Evolutionary conservation across 2,113 vertebrate species (phyloP), one percentile per base, ranked within the genome.

Genomic region (Piaya cayana): DNA sequence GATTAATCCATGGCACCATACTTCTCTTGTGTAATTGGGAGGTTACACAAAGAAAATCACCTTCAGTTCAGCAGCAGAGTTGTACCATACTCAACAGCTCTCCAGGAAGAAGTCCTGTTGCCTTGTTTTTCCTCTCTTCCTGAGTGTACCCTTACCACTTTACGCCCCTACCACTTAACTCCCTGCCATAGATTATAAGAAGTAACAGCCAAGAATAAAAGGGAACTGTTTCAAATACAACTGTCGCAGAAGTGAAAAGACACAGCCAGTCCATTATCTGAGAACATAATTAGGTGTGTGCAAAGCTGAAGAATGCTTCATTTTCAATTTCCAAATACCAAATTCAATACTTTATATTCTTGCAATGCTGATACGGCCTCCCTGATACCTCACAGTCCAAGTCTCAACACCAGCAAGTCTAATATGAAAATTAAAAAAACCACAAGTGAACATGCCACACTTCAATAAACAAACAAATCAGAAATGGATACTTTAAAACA

Each of bases 121-220:
- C 55, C 50, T 39, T 69, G 10, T 43, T 83, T 64, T 70, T 50
- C 37, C 17, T 55, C 56, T 75, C 21, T 50, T 82, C 32, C 19
- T n/a, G 50, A 76, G 29, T 10, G 34, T 71, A 72, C 32, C 25
- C 49, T 55, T 45, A 63, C 43, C 49, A 20, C 43, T 56, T 34
- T 29, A 43, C n/a, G n/a, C 32, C 25, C 49, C 52, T 45, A 63
- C 43, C 49, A 20, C 43, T 56, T 34, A 26, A 43, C 32, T 72
- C 37, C 32, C 34, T 0, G 0, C 16, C 50, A 62, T 32, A 59
- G 45, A 17, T 74, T 74, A 49, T 13, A 49, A 23, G 1, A n/a
- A 58, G 47, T 12, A 56, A 82, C 42, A 55, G 67, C 37, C 75
- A 90, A 67, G 52, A 93, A 50, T 22, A 64, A 4, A 55, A 77